phyloP scores from a whole-genome alignment of 1,140 invertebrate species.

The Pararge aegeria region DNA sequence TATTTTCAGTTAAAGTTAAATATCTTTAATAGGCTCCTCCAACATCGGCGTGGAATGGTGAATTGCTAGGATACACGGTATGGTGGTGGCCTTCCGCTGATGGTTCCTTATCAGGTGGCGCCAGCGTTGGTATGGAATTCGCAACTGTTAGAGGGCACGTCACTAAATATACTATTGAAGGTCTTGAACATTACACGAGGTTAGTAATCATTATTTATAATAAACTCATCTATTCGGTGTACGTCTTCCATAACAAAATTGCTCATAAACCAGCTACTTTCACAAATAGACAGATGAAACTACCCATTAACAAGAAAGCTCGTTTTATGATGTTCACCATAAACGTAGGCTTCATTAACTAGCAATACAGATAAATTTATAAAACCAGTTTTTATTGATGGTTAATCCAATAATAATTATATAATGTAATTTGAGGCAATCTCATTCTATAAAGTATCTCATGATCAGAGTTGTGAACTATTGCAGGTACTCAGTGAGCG shows the following conservation, averaged over 20 bases:
- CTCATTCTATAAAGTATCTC: too few species aligned
- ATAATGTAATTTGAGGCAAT: too few species aligned
- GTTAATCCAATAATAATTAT: too few species aligned
- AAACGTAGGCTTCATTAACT: too few species aligned
- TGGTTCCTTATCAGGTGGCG: conserved; percentile 51
- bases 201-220: conserved; percentile 21
- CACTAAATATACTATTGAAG: conserved; percentile 66
- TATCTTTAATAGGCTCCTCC: conserved; percentile 81
- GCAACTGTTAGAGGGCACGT: conserved; percentile 66
- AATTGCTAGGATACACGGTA: conserved; percentile 89
- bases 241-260: too few species aligned
- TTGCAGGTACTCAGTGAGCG: conserved; percentile 90
- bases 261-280: too few species aligned
- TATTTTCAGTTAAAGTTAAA: not conserved
- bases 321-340: too few species aligned
- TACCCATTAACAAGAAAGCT: too few species aligned
- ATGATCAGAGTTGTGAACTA: conserved; percentile 9
- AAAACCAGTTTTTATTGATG: too few species aligned
- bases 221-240: not conserved
- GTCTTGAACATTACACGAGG: conserved; percentile 70
- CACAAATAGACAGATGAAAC: too few species aligned
- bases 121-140: conserved; percentile 69
- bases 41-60: conserved; percentile 89
- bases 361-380: too few species aligned
- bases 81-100: conserved; percentile 72